Conservation (phyloP, 2,888 invertebrate genomes). For the Trichopoda pennipes region DNA sequence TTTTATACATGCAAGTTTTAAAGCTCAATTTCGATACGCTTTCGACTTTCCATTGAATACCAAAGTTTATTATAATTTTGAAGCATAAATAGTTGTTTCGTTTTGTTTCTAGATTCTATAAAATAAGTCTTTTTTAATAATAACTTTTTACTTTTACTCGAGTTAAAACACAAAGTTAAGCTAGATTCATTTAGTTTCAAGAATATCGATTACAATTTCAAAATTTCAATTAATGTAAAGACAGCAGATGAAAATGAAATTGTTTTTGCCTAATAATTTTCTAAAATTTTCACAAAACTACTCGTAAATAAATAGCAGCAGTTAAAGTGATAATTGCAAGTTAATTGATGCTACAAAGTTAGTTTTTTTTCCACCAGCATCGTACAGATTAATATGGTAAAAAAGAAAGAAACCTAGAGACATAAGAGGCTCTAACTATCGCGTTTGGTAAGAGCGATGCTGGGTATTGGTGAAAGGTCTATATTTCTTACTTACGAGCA, state of each 20-base stretch:
- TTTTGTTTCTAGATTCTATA: too few species aligned
- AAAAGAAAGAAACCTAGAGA: constrained; percentile 27
- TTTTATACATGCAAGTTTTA: too few species aligned
- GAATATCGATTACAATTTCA: too few species aligned
- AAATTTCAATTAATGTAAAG: not conserved
- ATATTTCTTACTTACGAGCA: not conserved
- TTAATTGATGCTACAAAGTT: constrained; percentile 69
- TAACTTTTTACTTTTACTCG: too few species aligned
- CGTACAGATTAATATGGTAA: constrained; percentile 6
- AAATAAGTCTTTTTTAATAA: too few species aligned
- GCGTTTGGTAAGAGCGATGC: not conserved
- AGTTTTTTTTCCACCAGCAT: constrained; percentile 4
- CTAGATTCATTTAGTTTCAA: too few species aligned
- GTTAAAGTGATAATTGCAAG: constrained; percentile 68
- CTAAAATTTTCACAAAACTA: not conserved
- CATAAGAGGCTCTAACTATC: constrained; percentile 30
- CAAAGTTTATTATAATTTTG: too few species aligned
- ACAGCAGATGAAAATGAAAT: not conserved
- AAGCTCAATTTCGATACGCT: too few species aligned
- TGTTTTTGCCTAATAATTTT: not conserved
- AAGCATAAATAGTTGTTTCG: too few species aligned
- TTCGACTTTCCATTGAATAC: too few species aligned
- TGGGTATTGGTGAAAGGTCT: constrained; percentile 21
- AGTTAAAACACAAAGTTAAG: too few species aligned
- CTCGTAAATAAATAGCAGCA: constrained; percentile 18